Evolutionary conservation across 2,888 invertebrate genomes (phyloP), one percentile per base, ranked within the genome.

Genomic region (Folsomia manolachei): DNA sequence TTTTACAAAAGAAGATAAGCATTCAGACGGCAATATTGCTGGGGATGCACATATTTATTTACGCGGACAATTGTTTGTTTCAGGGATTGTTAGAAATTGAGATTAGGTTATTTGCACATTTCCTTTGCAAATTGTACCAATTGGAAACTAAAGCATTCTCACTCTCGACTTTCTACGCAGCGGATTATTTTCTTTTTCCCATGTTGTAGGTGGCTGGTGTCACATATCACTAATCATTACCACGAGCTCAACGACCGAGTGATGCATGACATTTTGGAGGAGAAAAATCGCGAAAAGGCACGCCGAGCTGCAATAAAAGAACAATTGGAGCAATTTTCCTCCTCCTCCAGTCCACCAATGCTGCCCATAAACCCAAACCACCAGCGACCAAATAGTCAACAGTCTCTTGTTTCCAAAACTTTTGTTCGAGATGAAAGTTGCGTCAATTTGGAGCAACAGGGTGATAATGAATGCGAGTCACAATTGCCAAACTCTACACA

Each of bases 171-270:
- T n/a, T n/a, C n/a, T n/a, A n/a, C n/a, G n/a, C n/a, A n/a, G n/a
- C n/a, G n/a, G n/a, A n/a, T 39, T 39, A 9, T 14, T 39, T 39
- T 39, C 39, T 39, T 9, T 39, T 14, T 39, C 39, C 14, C 39
- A 4, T 39, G 4, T 14, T 39, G 2, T 70, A 84, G 83, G 71
- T 90, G 93, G 92, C 84, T 93, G 18, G 83, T 92, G 25, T 88
- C 88, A 81, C 88, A 88, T 74, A 89, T 93, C n/a, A 86, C 88
- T 2, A 85, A 85, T n/a, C 86, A 90, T 77, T 91, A 89, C 82
- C 86, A 87, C 18, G 86, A 86, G 69, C 85, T 92, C 60, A 88
- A 90, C 78, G 82, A 86, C 65, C 86, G 92, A 72, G 90, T 92
- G 0, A 87, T 85, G 71, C 78, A 80, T 82, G 87, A 92, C 85